A percentile compares a stretch with the other conserved stretches of the same genome.
These are phyloP conservation scores for Cephalotes varians DNA, from an alignment of 2,888 invertebrate species.

Conservation along the genomic window DNA sequence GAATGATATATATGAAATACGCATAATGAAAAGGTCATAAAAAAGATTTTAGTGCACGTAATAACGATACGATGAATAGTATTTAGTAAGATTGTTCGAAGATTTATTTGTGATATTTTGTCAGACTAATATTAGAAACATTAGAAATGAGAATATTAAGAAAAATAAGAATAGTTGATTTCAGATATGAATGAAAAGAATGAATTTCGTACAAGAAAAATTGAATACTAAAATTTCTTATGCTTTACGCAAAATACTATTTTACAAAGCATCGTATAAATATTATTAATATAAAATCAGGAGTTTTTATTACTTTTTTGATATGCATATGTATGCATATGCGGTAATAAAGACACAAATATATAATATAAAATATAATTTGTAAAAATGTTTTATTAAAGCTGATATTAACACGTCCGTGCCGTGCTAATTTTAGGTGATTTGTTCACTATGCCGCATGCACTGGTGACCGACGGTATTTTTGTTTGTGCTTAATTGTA, in stretches of 20 bases:
- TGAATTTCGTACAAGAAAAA: constrained; percentile 58
- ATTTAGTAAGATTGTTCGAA: constrained; percentile 26
- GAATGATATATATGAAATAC: neutral
- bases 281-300: neutral
- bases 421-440: too few relatives aligned
- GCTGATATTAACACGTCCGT: neutral
- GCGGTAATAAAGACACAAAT: neutral
- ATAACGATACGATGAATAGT: neutral
- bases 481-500: neutral
- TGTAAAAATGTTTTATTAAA: neutral
- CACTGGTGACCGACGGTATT: neutral
- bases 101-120: constrained; percentile 11
- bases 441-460: neutral
- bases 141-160: neutral
- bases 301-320: neutral
- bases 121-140: constrained; percentile 41
- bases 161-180: constrained; percentile 2
- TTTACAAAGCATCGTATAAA: neutral
- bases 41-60: neutral
- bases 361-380: neutral
- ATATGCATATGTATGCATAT: neutral
- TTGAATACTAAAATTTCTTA: constrained; percentile 50
- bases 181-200: constrained; percentile 64
- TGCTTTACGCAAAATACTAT: neutral
- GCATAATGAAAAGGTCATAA: neutral